phyloP scores from a whole-genome alignment of 2,888 invertebrate species.

The Arge pagana region DNA sequence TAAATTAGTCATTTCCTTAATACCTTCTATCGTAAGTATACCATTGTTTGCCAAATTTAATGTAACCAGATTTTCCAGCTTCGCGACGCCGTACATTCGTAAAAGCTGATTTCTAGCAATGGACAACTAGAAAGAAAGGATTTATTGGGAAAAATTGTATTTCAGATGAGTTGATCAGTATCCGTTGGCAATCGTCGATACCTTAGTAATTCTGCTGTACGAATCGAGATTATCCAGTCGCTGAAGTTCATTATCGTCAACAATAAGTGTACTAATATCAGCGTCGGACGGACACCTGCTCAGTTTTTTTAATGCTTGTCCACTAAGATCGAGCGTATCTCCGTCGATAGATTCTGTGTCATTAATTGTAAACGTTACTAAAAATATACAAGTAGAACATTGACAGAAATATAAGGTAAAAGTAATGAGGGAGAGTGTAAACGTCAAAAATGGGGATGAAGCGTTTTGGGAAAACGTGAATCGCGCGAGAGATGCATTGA shows the following conservation, averaged over 20 bases:
- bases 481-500: too few relatives aligned
- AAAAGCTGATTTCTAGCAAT: conserved; percentile 83
- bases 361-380: too few relatives aligned
- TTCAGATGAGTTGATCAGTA: background rate
- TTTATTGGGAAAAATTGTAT: conserved; percentile 11
- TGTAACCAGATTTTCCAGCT: conserved; percentile 77
- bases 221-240: conserved; percentile 86
- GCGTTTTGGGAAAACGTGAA: too few relatives aligned
- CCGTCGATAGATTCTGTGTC: conserved; percentile 44
- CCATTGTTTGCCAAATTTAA: conserved; percentile 87
- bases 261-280: conserved; percentile 72
- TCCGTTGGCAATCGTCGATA: conserved; percentile 45
- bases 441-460: conserved; percentile 16
- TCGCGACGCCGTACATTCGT: conserved; percentile 85
- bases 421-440: too few relatives aligned
- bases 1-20: conserved; percentile 81
- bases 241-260: conserved; percentile 87
- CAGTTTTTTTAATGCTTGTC: conserved; percentile 80
- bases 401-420: too few relatives aligned
- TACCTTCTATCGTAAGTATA: conserved; percentile 86
- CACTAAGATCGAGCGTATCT: conserved; percentile 75
- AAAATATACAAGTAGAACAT: conserved; percentile 1
- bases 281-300: conserved; percentile 73
- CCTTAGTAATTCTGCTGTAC: conserved; percentile 77
- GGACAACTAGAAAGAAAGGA: conserved; percentile 71